These are phyloP conservation scores for Alcis repandata DNA, from an alignment of 2,888 invertebrate species.

Conservation along the genomic window DNA sequence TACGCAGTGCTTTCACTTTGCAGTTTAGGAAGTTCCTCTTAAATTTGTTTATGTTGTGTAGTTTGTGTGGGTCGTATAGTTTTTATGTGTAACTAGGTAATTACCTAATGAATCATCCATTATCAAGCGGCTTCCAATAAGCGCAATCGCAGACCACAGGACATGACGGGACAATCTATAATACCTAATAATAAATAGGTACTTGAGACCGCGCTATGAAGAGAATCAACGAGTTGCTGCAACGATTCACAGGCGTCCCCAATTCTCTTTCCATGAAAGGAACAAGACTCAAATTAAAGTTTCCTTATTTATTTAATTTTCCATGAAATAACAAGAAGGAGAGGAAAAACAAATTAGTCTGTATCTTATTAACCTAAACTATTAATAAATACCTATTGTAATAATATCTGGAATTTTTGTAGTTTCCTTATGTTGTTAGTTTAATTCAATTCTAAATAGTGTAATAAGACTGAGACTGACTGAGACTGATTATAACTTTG, in stretches of 20 bases:
- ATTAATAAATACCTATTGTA: background rate
- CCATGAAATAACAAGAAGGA: constrained; percentile 1
- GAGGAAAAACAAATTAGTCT: background rate
- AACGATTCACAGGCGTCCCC: constrained; percentile 1
- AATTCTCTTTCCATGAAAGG: constrained; percentile 3
- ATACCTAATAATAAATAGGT: constrained; percentile 7
- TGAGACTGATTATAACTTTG: no score
- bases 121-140: background rate
- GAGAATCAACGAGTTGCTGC: background rate
- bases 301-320: constrained; percentile 3
- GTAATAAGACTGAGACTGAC: no score
- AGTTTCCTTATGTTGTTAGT: no score
- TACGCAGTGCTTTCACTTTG: no score
- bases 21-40: no score
- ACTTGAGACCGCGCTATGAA: background rate
- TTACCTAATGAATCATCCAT: constrained; percentile 1
- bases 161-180: background rate
- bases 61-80: background rate
- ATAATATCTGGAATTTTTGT: no score
- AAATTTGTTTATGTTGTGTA: background rate
- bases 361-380: background rate
- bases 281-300: background rate
- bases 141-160: background rate
- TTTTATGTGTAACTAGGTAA: no score
- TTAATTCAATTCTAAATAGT: no score